A percentile compares a stretch with the other conserved stretches of the same genome.
Evolutionary conservation across 2,888 invertebrate species (phyloP).

Genomic region (Tyria jacobaeae): DNA sequence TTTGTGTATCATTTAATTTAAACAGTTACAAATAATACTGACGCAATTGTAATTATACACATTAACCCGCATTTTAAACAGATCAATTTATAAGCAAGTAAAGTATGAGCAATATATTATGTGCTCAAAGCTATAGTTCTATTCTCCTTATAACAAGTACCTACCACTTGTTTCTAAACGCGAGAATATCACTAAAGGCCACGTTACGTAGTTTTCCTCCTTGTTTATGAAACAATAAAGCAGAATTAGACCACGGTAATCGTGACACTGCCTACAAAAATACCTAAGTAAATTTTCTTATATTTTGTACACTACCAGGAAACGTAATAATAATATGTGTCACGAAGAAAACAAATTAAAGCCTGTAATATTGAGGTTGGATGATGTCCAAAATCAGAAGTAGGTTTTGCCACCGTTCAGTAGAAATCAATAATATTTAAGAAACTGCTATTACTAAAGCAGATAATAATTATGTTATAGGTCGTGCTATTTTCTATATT

Average conservation of each 20-base stretch:
- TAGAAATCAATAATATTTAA: conserved; percentile 63
- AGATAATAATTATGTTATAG: conserved; percentile 49
- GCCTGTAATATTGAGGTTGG: conserved; percentile 54
- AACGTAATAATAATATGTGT: conserved; percentile 53
- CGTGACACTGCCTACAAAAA: conserved; percentile 11
- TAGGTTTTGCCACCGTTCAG: conserved; percentile 53
- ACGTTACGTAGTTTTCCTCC: neutral
- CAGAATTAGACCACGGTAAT: conserved; percentile 13
- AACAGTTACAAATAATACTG: too few relatives aligned
- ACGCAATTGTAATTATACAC: too few relatives aligned
- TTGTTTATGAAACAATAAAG: neutral
- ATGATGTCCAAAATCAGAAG: conserved; percentile 57
- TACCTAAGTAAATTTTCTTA: conserved; percentile 36
- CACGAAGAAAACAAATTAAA: conserved; percentile 50
- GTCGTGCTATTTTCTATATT: conserved; percentile 37
- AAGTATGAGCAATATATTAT: too few relatives aligned
- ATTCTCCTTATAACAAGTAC: too few relatives aligned
- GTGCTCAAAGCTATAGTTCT: too few relatives aligned
- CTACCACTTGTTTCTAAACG: too few relatives aligned
- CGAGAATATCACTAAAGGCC: neutral
- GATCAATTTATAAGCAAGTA: too few relatives aligned
- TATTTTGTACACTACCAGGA: conserved; percentile 40
- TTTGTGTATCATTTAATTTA: too few relatives aligned
- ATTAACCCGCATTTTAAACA: too few relatives aligned
- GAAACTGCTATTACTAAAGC: conserved; percentile 43